A percentile compares a stretch with the other conserved stretches of the same genome.
phyloP scores from a whole-genome alignment of 2,888 invertebrate species.

The Odontothrips loti region DNA sequence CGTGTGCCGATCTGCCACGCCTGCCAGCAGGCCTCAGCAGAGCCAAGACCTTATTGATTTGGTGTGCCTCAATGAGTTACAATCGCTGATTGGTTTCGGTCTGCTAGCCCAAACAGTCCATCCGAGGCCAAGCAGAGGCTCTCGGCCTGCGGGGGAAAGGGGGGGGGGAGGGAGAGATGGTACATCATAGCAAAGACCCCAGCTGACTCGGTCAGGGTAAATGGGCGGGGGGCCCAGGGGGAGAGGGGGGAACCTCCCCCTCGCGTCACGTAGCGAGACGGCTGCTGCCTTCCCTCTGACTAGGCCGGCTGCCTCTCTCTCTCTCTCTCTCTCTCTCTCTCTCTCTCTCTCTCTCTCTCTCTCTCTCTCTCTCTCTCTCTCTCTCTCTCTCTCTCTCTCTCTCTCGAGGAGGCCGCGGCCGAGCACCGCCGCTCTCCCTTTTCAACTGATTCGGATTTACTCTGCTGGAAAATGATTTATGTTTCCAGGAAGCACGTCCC shows the following conservation, averaged over 20 bases:
- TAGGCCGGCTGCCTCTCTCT: conserved; percentile 30
- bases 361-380: conserved; percentile 33
- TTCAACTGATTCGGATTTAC: conserved; percentile 25
- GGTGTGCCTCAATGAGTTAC: neutral
- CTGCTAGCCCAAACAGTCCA: neutral
- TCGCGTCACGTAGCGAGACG: no score
- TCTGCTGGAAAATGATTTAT: conserved; percentile 25
- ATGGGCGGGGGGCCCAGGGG: no score
- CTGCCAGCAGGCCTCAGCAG: no score
- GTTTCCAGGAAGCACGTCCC: conserved; percentile 6
- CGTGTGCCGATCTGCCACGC: no score
- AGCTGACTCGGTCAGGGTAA: no score
- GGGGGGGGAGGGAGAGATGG: no score
- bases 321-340: conserved; percentile 31
- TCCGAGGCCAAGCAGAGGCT: neutral
- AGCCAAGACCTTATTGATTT: neutral
- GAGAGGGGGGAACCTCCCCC: no score
- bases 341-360: conserved; percentile 33
- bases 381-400: conserved; percentile 33
- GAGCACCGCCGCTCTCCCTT: neutral
- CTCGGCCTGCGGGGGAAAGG: no score
- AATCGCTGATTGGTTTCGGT: neutral
- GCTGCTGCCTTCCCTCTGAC: conserved; percentile 34
- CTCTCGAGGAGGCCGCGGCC: no score
- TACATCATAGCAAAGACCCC: neutral